Conservation (phyloP, 2,113 vertebrate genomes). For the Baryphthengus martii region DNA sequence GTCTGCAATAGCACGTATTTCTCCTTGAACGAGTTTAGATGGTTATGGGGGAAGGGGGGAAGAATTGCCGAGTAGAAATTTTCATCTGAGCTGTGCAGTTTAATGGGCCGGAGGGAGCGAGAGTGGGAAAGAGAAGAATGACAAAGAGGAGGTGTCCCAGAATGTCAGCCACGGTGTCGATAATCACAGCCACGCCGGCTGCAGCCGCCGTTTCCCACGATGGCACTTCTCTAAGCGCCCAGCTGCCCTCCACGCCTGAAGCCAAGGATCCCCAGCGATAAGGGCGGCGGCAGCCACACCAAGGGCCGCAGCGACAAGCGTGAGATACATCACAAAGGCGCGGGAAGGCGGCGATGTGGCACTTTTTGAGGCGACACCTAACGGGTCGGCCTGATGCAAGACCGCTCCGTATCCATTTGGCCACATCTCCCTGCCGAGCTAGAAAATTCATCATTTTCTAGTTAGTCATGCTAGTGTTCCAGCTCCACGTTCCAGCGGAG, state of each 20-base stretch:
- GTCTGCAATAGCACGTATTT: not conserved
- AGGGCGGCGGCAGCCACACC: fast-evolving
- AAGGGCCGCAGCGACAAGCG: fast-evolving
- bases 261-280: not conserved
- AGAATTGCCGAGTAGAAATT: not conserved
- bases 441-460: not conserved
- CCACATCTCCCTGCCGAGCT: not conserved
- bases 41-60: not conserved
- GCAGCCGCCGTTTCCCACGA: not conserved
- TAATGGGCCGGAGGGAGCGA: not conserved
- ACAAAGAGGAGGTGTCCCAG: not conserved
- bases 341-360: not conserved
- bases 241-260: not conserved
- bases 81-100: not conserved
- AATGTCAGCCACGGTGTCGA: not conserved
- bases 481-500: not conserved
- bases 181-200: not conserved
- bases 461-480: not conserved
- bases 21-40: not conserved
- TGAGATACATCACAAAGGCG: not conserved
- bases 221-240: not conserved
- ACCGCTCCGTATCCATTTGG: not conserved
- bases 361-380: not conserved
- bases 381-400: not conserved
- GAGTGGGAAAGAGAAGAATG: not conserved